A percentile compares a stretch with the other conserved stretches of the same genome.
Conservation (phyloP, 2,888 invertebrate genomes). For the Synanthedon formicaeformis region DNA sequence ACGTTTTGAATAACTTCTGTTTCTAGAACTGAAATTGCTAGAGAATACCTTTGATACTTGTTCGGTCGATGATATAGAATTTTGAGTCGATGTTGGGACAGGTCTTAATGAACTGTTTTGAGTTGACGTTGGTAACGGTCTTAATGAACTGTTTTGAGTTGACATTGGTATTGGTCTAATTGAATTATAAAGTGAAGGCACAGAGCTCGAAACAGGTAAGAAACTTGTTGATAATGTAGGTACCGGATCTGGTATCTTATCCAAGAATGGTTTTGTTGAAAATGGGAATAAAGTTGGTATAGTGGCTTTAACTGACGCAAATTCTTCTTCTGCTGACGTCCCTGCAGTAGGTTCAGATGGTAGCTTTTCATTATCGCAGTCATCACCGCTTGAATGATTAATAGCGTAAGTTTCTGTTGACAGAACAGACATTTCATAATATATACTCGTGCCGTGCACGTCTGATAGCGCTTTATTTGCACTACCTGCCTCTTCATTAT, state of each 20-base stretch:
- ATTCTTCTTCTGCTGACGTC: slow-evolving; percentile 37
- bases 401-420: slow-evolving; percentile 61
- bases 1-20: slow-evolving; percentile 49
- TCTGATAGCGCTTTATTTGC: slow-evolving; percentile 52
- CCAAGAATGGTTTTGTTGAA: slow-evolving; percentile 16
- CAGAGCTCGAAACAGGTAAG: slow-evolving; percentile 23
- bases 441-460: slow-evolving; percentile 64
- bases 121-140: slow-evolving; percentile 19
- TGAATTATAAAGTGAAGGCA: slow-evolving; percentile 18
- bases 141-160: slow-evolving; percentile 23
- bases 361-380: slow-evolving; percentile 50
- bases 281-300: slow-evolving; percentile 19
- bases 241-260: slow-evolving; percentile 6
- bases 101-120: slow-evolving; percentile 21
- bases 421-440: slow-evolving; percentile 61
- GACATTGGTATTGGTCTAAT: slow-evolving; percentile 20
- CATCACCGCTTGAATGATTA: slow-evolving; percentile 42
- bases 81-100: slow-evolving; percentile 30
- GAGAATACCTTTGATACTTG: slow-evolving; percentile 28
- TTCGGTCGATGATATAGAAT: slow-evolving; percentile 32
- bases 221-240: slow-evolving; percentile 24
- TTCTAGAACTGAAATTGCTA: slow-evolving; percentile 31
- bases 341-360: slow-evolving; percentile 34
- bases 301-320: slow-evolving; percentile 29
- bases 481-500: slow-evolving; percentile 52